Evolutionary conservation across 2,888 invertebrate genomes (phyloP), one percentile per base, ranked within the genome.

Genomic region (Drosophila kanekoi): DNA sequence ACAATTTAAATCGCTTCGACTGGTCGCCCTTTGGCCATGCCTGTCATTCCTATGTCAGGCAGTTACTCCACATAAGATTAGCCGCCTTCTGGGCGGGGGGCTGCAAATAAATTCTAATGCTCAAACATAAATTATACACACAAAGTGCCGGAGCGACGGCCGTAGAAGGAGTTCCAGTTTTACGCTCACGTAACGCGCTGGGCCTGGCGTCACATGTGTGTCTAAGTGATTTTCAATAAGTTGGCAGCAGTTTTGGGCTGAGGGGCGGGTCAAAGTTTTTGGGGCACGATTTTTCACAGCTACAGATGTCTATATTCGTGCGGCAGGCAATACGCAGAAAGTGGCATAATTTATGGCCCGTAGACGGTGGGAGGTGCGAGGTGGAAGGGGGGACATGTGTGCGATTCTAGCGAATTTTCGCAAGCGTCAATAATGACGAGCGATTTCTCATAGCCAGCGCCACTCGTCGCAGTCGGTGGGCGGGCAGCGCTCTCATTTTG

Each of bases 211-310:
- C 85, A 85, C 85, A 85, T 85, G 85, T 85, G 85, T 81, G 84
- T 83, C 87, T 88, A 85, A 85, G 89, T 85, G 85, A 88, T 85
- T 85, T 85, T 88, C 89, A 86, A 86, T 87, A 86, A 88, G 84
- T 86, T 86, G 74, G 66, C 54, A 65, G 61, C 79, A 70, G 63
- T 69, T 28, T 73, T 58, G 40, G 38, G 35, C 4, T 10, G 33
- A 14, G 14, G 33, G 41, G 45, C 41, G 76, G 84, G 87, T 84
- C 80, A 87, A 83, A 85, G 83, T 84, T 87, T 87, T 76, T 71
- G 86, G 82, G 73, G 83, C 83, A 85, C 87, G 84, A 84, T 84
- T 87, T 87, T 84, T 87, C 86, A 84, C 87, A 76, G 87, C 86
- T 78, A 80, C 83, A 87, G 82, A 84, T 84, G 85, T 87, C 87